These are phyloP conservation scores for Drosophila lacteicornis DNA, from an alignment of 1,140 invertebrate species.

Conservation along the genomic window DNA sequence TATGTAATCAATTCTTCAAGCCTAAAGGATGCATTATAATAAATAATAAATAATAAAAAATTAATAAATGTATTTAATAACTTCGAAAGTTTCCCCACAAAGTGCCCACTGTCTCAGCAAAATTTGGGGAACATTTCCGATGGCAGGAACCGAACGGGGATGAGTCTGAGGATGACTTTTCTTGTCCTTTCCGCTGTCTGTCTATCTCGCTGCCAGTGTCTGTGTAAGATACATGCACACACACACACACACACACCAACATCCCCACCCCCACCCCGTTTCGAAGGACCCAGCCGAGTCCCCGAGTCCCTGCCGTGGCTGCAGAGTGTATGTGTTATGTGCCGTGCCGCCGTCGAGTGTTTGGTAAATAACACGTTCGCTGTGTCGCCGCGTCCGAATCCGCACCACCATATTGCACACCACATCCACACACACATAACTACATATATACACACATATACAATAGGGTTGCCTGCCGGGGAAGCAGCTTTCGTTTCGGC, in stretches of 20 bases:
- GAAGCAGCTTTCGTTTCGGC: slow-evolving; percentile 56
- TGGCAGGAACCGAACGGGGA: background rate
- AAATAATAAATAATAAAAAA: background rate
- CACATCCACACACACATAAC: slow-evolving; percentile 21
- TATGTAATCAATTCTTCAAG: too few species aligned
- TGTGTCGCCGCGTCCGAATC: slow-evolving; percentile 72
- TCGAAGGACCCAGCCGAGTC: slow-evolving; percentile 4
- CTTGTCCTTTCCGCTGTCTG: slow-evolving; percentile 15
- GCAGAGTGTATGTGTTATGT: slow-evolving; percentile 67
- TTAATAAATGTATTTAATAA: background rate
- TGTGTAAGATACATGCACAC: slow-evolving; percentile 3
- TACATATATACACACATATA: background rate
- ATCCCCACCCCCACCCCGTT: background rate
- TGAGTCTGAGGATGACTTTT: slow-evolving; percentile 11
- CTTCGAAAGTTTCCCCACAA: background rate
- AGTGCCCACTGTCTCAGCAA: background rate
- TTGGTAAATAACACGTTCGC: slow-evolving; percentile 82
- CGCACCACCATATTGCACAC: slow-evolving; percentile 42
- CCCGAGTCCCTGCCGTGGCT: background rate
- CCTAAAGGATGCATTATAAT: too few species aligned
- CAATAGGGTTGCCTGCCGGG: slow-evolving; percentile 51
- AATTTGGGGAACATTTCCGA: background rate
- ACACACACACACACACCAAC: background rate
- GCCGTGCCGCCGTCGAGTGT: slow-evolving; percentile 74
- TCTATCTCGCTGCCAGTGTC: slow-evolving; percentile 3